Conservation (phyloP, 2,797 vertebrate species). For the Lepus oiostolus region DNA sequence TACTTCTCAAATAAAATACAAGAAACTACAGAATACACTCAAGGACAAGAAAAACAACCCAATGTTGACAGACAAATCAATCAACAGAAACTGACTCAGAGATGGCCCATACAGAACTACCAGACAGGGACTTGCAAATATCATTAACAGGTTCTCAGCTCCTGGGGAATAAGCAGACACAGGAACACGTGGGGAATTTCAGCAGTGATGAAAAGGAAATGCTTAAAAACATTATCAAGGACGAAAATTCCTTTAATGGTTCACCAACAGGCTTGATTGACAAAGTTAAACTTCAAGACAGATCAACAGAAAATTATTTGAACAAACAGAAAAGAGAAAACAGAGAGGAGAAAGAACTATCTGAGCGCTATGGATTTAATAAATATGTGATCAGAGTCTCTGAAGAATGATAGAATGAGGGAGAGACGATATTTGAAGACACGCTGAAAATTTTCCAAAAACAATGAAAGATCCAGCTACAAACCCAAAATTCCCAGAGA, state of each 20-base stretch:
- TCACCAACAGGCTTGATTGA: not conserved
- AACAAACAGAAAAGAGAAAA: not conserved
- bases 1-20: not conserved
- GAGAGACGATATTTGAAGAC: not conserved
- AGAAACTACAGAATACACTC: not conserved
- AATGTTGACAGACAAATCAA: slow-evolving; percentile 42
- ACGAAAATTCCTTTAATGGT: slow-evolving; percentile 13
- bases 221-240: not conserved
- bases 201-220: slow-evolving; percentile 52
- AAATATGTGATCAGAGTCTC: not conserved
- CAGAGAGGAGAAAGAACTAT: not conserved
- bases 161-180: not conserved
- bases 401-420: not conserved
- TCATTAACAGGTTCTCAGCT: not conserved
- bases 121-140: not conserved
- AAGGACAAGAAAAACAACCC: not conserved
- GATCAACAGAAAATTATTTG: slow-evolving; percentile 25
- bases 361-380: slow-evolving; percentile 35
- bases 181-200: slow-evolving; percentile 16
- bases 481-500: slow-evolving; percentile 41
- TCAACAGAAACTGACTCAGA: not conserved
- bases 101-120: not conserved
- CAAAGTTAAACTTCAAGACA: not conserved
- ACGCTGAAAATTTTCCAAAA: not conserved
- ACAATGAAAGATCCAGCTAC: not conserved